phyloP scores from a whole-genome alignment of 1,140 invertebrate genomes.

The Procambarus clarkii region DNA sequence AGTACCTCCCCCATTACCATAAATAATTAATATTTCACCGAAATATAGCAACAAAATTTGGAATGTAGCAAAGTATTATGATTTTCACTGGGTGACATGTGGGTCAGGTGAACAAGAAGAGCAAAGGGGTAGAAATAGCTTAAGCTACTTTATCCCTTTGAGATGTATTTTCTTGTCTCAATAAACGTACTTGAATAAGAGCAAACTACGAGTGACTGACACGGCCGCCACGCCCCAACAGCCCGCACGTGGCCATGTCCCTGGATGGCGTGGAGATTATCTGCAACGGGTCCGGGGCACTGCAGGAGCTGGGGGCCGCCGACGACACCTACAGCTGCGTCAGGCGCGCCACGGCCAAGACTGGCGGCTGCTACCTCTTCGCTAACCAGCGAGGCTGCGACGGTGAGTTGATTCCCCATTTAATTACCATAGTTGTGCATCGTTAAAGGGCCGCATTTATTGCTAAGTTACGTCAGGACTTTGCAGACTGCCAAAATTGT shows the following conservation, averaged over 20 bases:
- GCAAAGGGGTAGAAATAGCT: too few species aligned
- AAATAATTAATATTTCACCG: too few species aligned
- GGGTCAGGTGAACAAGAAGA: too few species aligned
- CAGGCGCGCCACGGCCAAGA: constrained; percentile 91
- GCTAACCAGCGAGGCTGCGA: constrained; percentile 97
- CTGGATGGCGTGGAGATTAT: constrained; percentile 96
- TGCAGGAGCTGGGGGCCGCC: constrained; percentile 95
- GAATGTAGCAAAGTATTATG: too few species aligned
- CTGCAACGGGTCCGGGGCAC: constrained; percentile 88
- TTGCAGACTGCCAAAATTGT: background rate
- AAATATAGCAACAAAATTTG: too few species aligned
- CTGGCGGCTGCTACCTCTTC: constrained; percentile 96
- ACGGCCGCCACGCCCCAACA: background rate
- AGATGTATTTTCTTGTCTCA: too few species aligned
- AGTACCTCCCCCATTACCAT: too few species aligned
- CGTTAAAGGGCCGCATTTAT: too few species aligned
- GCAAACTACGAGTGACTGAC: background rate
- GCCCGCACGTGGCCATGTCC: constrained; percentile 34
- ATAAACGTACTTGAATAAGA: too few species aligned
- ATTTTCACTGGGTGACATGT: too few species aligned
- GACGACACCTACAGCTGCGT: constrained; percentile 91
- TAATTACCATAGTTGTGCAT: too few species aligned
- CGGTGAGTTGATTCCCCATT: constrained; percentile 85
- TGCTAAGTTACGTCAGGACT: background rate
- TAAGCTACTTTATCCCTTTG: too few species aligned